Base-by-base conservation (phyloP, 2,797 vertebrate species). In the Pristis pectinata region DNA sequence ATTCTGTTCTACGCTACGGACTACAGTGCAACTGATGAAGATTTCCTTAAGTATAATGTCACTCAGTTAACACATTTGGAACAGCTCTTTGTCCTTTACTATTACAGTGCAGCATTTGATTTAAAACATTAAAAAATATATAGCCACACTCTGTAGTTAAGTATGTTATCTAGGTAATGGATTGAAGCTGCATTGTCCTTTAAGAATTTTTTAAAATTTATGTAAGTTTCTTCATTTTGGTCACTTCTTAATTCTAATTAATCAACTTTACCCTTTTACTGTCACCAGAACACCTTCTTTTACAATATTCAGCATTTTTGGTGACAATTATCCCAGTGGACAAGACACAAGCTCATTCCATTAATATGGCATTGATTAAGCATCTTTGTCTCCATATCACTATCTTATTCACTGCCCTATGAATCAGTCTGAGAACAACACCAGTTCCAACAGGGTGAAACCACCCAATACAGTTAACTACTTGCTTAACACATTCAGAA, bases 181-280 rank as follows among this genome's bases (percentile, higher is more conserved):
- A 94, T 72, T 53, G 92, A 76, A 91, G 11, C 92, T 74, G 67
- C 41, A 76, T 76, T 76, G 49, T 94, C 92, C 72, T 94, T 76
- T 94, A 94, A 94, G 92, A 94, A 34, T 76, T 72, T 93, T 93
- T 93, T 72, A 10, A 93, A 94, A 94, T 94, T 94, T 94, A 94
- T 94, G 92, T 94, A 94, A 94, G 92, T 94, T 94, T 94, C 92
- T 94, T 94, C 70, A 76, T 94, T 76, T 94, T 94, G 70, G 72
- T 94, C 92, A 70, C 44, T 76, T 94, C 30, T 56, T 74, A 53
- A 53, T 76, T 94, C 92, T n/a, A 94, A 94, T 94, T 76, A 94
- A 94, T 94, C 92, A 53, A 94, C 92, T 53, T 74, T 94, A 94
- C 67, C 70, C 92, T 94, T 94, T 94, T 94, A 94, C 67, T 76